Evolutionary conservation across 2,888 invertebrate species (phyloP), one percentile per base, ranked within the genome.

Genomic region (Calliscelio sp.): DNA sequence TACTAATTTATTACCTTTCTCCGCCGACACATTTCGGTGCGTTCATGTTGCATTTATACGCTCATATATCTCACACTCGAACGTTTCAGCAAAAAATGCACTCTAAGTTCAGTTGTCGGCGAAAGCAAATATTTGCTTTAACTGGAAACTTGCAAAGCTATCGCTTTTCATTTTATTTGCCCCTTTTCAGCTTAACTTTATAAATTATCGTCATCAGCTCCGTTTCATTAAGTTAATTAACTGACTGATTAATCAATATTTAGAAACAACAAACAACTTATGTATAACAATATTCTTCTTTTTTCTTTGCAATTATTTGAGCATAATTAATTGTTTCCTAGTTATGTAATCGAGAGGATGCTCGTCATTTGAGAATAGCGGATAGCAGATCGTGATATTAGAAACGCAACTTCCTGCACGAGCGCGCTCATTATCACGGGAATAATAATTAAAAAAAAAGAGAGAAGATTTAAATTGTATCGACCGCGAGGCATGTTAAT

Each of bases 1-100:
- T 46, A 61, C 46, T 44, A 59, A 73, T 66, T 59, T 68, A 81
- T 59, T 16, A 28, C 74, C 74, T 81, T 59, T 74, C 81, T 81
- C 53, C 74, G 11, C 16, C 57, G 35, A 49, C 63, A 38, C 74
- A 55, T 71, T 66, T 73, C 24, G 35, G 57, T 38, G 65, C 66
- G 66, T 57, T 66, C 55, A 35, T 8, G 11, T 32, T 68, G 65
- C 49, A 65, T 57, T 63, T 70, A 53, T 78, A n/a, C 35, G 38
- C 78, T 28, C 65, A 18, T 68, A 63, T 63, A 53, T 74, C 25
- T 61, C 18, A 7, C 3, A 32, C 16, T n/a, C 35, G 35, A 61
- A 35, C 24, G 38, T 49, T 73, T 73, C 73, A 38, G 35, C 51
- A 61, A 73, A 73, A 49, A 46, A 22, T 49, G 11, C 24, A 38